Evolutionary conservation across 2,113 vertebrate genomes (phyloP).

Genomic region (Sphyrna mokarran): DNA sequence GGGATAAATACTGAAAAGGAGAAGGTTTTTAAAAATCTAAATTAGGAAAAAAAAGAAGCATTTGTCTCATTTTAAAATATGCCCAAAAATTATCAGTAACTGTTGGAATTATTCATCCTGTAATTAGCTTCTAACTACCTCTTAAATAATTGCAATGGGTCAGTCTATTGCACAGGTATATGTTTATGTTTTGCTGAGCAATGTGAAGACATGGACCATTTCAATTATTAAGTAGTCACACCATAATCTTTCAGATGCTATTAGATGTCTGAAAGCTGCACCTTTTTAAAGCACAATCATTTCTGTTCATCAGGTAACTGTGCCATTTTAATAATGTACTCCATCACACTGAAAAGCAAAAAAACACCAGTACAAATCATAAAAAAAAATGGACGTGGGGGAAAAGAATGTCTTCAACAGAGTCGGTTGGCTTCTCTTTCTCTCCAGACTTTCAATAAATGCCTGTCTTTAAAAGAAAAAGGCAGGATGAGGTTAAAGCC

Average conservation of each 20-base stretch:
- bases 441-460: not conserved
- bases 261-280: constrained; percentile 16
- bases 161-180: not conserved
- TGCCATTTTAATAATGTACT: constrained; percentile 17
- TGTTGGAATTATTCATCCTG: not conserved
- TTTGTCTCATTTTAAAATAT: not conserved
- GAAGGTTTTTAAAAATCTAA: not conserved
- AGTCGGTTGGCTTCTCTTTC: not conserved
- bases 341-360: not conserved
- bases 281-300: not conserved
- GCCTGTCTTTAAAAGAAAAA: not conserved
- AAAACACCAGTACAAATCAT: not conserved
- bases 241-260: not conserved
- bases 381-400: constrained; percentile 13
- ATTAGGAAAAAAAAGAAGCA: not conserved
- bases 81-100: not conserved
- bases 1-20: not conserved
- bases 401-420: not conserved
- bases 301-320: constrained; percentile 5
- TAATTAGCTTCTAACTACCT: not conserved
- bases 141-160: constrained; percentile 18
- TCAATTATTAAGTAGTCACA: constrained; percentile 14
- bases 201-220: not conserved
- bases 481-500: not conserved
- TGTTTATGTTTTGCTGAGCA: not conserved